Base-by-base conservation (phyloP, 2,888 invertebrate genomes). In the Temnothorax rugatulus region DNA sequence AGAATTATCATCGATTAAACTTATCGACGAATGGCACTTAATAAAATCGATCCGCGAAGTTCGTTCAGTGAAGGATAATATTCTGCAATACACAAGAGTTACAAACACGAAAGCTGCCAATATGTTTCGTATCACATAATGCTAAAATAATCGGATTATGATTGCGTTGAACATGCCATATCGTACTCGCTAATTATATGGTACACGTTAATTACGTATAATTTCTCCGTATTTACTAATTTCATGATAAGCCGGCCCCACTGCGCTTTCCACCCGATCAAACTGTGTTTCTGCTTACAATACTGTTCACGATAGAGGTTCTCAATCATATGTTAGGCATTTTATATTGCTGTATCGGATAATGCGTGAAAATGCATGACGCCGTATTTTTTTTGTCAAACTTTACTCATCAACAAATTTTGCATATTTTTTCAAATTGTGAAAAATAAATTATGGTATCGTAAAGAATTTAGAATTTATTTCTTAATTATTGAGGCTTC, bases 1-100 rank as follows among this genome's bases (percentile, higher is more conserved):
- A 83, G 84, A 74, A 85, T 90, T 88, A 86, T 83, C 86, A 88
- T 88, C 88, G 81, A 91, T 91, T 91, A 87, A 90, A 87, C 86
- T 87, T 77, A 91, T 90, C 91, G 87, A 86, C 86, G 69, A 87
- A 83, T 85, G 83, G 84, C 90, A 41, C 25, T 84, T 81, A 84
- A 86, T 90, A 90, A 82, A 84, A 90, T 90, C 88, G 87, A 90
- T 87, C 79, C 41, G n/a, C 82, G 57, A 88, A 88, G 52, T 90
- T 89, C 41, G 76, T 82, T 61, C 50, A n/a, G 2, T 21, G 41
- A n/a, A 69, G 25, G 54, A 41, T 52, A 38, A 69, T 69, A 77
- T 69, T 54, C 25, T 54, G 18, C 5, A 21, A 9, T 41, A n/a
- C 25, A 25, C 76, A 68, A 69, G 18, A 84, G 74, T 18, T 44